Evolutionary conservation across 2,113 vertebrate genomes (phyloP).

Genomic region (Apteryx mantelli): DNA sequence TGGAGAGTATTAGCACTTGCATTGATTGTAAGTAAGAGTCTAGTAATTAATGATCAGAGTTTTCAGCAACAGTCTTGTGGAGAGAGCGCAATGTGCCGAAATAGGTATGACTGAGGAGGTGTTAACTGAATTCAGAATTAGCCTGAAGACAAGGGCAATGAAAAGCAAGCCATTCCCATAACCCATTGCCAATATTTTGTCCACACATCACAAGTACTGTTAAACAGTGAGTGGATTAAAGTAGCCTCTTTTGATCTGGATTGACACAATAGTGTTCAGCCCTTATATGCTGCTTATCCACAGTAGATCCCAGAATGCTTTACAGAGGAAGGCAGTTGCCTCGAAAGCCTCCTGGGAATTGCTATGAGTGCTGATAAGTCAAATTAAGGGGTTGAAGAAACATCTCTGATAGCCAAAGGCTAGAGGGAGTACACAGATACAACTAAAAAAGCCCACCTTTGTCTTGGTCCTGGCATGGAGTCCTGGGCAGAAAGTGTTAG

Average conservation of each 20-base stretch:
- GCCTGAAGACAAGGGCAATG: background rate
- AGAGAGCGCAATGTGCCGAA: background rate
- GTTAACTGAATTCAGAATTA: slow-evolving; percentile 8
- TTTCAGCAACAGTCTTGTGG: slow-evolving; percentile 44
- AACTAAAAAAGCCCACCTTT: background rate
- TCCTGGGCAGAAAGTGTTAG: background rate
- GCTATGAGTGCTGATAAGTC: background rate
- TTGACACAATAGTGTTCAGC: background rate
- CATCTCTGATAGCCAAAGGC: background rate
- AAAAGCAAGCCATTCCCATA: background rate
- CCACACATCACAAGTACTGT: background rate
- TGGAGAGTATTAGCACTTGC: slow-evolving; percentile 45
- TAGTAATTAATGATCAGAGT: slow-evolving; percentile 65
- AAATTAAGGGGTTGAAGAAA: background rate
- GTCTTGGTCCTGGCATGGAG: background rate
- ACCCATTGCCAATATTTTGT: background rate
- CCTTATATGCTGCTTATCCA: background rate
- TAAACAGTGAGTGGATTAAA: slow-evolving; percentile 1
- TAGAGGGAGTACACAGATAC: background rate
- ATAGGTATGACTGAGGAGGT: slow-evolving; percentile 18
- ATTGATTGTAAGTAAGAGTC: slow-evolving; percentile 60
- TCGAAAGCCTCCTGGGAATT: background rate
- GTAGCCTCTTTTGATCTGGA: background rate
- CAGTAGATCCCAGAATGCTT: background rate
- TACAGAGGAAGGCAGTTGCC: background rate